Evolutionary conservation across 1,140 invertebrate species (phyloP), one percentile per base, ranked within the genome.

Genomic region (Leptinotarsa lineolata): DNA sequence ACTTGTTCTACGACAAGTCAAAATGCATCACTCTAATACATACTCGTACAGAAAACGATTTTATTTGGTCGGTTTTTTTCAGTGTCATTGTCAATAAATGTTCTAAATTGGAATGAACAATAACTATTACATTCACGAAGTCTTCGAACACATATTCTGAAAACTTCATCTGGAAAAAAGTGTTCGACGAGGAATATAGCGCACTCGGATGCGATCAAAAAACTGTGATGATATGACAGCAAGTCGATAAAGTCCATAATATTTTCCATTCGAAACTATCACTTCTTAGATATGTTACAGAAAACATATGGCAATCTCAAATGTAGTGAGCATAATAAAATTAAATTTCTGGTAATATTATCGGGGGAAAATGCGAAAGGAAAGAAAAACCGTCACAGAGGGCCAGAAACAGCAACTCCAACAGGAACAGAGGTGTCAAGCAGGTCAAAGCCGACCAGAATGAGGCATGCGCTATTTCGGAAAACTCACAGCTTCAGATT

Each of bases 341-440:
- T 18, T n/a, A 39, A 48, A 68, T 65, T 65, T 30, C 63, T 21
- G 13, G 63, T 39, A 65, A 68, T 48, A 48, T 68, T 48, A 20
- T 68, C 66, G n/a, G 6, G 45, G 45, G 45, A 46, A 18, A 48
- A 45, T 39, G n/a, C 66, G 11, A 20, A 48, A 46, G 45, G 45
- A 68, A 61, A 64, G 68, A 76, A 72, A 75, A 73, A 12, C 61
- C 24, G 72, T 68, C 72, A 68, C 48, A 71, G 64, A 70, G 74
- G 74, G 74, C 73, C 74, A 76, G 67, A 71, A 68, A 21, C 66
- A 22, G 66, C 66, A 68, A 45, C 66, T 68, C 69, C 45, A 48
- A 60, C 54, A 70, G 72, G 70, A 72, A 72, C 75, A 76, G 70
- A 76, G 72, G 75, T 76, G 75, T 73, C 75, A 72, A 72, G 65